These are phyloP conservation scores for Drosophila subsilvestris DNA, from an alignment of 2,888 invertebrate species.

Conservation along the genomic window DNA sequence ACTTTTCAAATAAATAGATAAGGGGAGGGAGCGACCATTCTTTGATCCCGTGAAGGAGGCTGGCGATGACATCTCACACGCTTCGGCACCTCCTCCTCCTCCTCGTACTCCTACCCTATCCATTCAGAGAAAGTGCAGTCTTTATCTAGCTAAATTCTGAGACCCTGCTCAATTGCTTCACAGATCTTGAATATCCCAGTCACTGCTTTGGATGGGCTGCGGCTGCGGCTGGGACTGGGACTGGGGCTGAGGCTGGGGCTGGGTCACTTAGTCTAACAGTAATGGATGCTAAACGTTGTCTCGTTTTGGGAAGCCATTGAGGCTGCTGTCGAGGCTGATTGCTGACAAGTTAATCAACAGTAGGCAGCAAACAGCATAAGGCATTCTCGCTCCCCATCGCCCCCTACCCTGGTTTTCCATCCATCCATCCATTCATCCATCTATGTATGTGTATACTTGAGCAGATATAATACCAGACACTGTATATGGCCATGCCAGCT, in stretches of 20 bases:
- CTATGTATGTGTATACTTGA: neutral
- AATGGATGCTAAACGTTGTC: constrained; percentile 66
- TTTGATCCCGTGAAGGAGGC: too few species aligned
- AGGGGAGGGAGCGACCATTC: too few species aligned
- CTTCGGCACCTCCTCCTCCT: neutral
- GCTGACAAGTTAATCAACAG: constrained; percentile 77
- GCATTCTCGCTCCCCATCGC: constrained; percentile 56
- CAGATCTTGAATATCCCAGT: neutral
- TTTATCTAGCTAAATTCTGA: neutral
- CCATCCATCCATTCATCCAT: neutral
- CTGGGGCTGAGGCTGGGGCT: constrained; percentile 15
- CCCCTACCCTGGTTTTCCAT: neutral
- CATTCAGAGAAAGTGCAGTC: neutral
- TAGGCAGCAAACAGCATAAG: constrained; percentile 50
- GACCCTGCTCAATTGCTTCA: neutral
- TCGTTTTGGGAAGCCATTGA: constrained; percentile 18
- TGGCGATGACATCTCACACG: neutral
- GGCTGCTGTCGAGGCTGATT: constrained; percentile 63
- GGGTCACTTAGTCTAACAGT: constrained; percentile 40
- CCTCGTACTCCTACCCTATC: neutral
- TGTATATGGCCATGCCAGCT: constrained; percentile 29
- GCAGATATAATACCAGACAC: constrained; percentile 7
- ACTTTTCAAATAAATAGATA: too few species aligned
- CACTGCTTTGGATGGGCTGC: neutral
- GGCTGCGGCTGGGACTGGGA: neutral